These are phyloP conservation scores for Dermolepida albohirtum DNA, from an alignment of 2,888 invertebrate species.

Conservation along the genomic window DNA sequence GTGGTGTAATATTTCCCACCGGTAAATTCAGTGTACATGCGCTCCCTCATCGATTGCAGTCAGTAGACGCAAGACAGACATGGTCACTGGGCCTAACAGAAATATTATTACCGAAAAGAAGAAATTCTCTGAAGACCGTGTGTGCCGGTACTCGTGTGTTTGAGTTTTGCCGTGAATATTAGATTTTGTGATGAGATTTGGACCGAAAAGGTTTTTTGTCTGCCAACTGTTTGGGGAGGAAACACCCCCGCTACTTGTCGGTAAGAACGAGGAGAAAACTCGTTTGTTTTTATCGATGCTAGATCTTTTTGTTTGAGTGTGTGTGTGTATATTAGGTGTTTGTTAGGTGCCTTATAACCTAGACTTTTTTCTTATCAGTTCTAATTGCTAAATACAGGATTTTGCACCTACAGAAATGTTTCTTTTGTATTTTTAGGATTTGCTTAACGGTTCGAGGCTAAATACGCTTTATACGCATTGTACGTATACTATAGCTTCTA, in stretches of 20 bases:
- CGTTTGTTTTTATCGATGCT: conserved; percentile 36
- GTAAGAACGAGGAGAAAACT: conserved; percentile 30
- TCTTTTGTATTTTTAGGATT: no score
- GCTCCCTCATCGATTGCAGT: conserved; percentile 63
- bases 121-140: conserved; percentile 34
- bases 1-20: conserved; percentile 52
- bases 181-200: conserved; percentile 50
- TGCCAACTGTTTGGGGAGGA: conserved; percentile 31
- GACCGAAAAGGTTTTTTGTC: conserved; percentile 35
- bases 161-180: conserved; percentile 23
- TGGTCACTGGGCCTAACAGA: conserved; percentile 60
- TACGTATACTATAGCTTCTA: no score
- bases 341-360: neutral
- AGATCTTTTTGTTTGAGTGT: conserved; percentile 1
- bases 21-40: conserved; percentile 59
- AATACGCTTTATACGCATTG: no score
- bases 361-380: conserved; percentile 10
- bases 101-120: conserved; percentile 54
- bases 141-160: conserved; percentile 14
- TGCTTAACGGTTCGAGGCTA: no score
- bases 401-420: neutral
- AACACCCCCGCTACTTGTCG: conserved; percentile 22
- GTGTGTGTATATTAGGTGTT: neutral
- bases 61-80: conserved; percentile 61
- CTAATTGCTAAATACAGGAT: conserved; percentile 18